Conservation (phyloP, 2,888 invertebrate genomes). For the Oegoconia quadripuncta region DNA sequence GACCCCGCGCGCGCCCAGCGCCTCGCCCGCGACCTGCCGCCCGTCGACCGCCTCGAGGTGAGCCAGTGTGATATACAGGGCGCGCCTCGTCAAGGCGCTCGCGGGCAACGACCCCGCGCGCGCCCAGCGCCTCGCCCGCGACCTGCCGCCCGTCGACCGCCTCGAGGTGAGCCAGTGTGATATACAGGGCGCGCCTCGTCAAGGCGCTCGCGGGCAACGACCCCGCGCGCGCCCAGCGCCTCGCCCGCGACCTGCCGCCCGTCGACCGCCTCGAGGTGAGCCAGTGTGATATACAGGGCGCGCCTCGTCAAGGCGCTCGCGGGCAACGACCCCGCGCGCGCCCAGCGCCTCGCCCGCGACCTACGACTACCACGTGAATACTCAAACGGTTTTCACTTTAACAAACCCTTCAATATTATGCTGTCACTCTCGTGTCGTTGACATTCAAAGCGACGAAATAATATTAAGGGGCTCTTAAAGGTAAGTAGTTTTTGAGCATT, state of each 20-base stretch:
- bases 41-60: conserved; percentile 51
- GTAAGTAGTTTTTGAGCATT: too few relatives aligned
- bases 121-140: conserved; percentile 81
- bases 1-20: conserved; percentile 88
- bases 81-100: conserved; percentile 90
- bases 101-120: conserved; percentile 88
- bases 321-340: conserved; percentile 88
- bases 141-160: conserved; percentile 51
- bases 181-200: conserved; percentile 50
- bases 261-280: conserved; percentile 48
- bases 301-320: conserved; percentile 93
- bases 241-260: conserved; percentile 61
- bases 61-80: not conserved
- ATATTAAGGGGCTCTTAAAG: too few relatives aligned
- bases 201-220: conserved; percentile 93
- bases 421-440: too few relatives aligned
- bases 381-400: too few relatives aligned
- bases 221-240: conserved; percentile 85
- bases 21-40: conserved; percentile 62
- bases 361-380: too few relatives aligned
- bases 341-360: conserved; percentile 78
- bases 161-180: conserved; percentile 35
- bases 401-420: too few relatives aligned
- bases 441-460: too few relatives aligned
- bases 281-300: not conserved